Evolutionary conservation across 2,797 vertebrate species (phyloP).

Genomic region (Danio aesculapii): DNA sequence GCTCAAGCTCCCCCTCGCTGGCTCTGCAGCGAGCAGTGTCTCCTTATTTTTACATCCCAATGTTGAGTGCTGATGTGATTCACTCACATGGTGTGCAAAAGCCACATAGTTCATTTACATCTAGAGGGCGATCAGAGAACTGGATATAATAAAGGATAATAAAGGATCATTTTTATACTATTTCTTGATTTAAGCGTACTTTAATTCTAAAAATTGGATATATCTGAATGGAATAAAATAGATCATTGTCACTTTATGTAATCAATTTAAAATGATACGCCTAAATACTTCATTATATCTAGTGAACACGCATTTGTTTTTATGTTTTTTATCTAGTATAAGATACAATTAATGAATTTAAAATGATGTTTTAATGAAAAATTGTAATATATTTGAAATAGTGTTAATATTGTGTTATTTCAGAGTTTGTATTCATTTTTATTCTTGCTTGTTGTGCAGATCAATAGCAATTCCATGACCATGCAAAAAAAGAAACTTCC

Average conservation of each 20-base stretch:
- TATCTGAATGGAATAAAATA: background rate
- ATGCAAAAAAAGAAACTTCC: background rate
- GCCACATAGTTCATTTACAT: background rate
- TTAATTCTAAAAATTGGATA: background rate
- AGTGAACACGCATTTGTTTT: too few relatives aligned
- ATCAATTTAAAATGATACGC: background rate
- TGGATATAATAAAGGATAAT: background rate
- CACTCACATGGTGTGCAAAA: background rate
- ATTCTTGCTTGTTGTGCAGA: too few relatives aligned
- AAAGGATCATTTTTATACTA: background rate
- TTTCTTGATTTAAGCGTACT: background rate
- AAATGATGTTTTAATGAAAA: background rate
- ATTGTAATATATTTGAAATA: background rate
- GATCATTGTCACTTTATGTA: background rate
- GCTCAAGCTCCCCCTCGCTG: too few relatives aligned
- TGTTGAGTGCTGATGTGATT: too few relatives aligned
- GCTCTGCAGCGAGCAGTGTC: too few relatives aligned
- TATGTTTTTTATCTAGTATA: too few relatives aligned
- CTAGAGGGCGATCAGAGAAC: slow-evolving; percentile 1
- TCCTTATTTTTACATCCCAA: too few relatives aligned
- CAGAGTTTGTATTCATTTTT: too few relatives aligned
- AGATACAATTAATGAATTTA: background rate
- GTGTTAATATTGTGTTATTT: too few relatives aligned
- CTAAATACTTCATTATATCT: background rate
- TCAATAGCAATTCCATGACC: background rate